Base-by-base conservation (phyloP, 2,113 vertebrate genomes). In the Willisornis vidua region DNA sequence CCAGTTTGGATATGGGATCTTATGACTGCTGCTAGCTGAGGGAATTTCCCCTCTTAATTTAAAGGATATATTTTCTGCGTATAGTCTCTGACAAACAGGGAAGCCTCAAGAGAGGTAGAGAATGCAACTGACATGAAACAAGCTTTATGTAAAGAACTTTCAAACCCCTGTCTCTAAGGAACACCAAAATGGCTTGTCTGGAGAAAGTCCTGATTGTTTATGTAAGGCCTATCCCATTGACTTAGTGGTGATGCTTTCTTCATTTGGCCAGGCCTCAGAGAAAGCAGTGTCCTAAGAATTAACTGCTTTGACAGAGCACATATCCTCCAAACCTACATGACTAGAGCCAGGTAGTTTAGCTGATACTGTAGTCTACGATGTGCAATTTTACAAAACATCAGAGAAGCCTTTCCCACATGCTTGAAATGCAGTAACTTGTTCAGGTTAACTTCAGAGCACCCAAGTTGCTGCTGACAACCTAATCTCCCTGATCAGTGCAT, bases 401-500 rank as follows among this genome's bases (percentile, higher is more conserved):
- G 54, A 83, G 37, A 57, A 68, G 43, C 16, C 43, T 73, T 82
- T 91, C 31, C n/a, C 33, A 68, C 5, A 16, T 2, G 5, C 16
- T 68, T 45, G 45, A 77, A 62, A 78, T 10, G 16, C 39, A 45
- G 8, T 54, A 12, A 12, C 9, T 79, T 62, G 28, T 35, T 91
- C 11, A 52, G n/a, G 25, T 33, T 57, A 78, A 51, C 31, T 68
- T 92, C 29, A 48, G 62, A 79, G 33, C n/a, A 41, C 7, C 20
- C 31, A 45, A 65, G 43, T 54, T 54, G 11, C 48, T 90, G 8
- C 23, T 18, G 24, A 29, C 39, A 45, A 10, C 16, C 26, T 28
- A 28, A 39, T 16, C 33, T 77, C 19, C 58, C 43, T 46, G 14
- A 23, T 18, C 48, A 49, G 9, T 22, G 3, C 0, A 0, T 2